phyloP scores from a whole-genome alignment of 2,888 invertebrate species.

The Encarsia formosa region DNA sequence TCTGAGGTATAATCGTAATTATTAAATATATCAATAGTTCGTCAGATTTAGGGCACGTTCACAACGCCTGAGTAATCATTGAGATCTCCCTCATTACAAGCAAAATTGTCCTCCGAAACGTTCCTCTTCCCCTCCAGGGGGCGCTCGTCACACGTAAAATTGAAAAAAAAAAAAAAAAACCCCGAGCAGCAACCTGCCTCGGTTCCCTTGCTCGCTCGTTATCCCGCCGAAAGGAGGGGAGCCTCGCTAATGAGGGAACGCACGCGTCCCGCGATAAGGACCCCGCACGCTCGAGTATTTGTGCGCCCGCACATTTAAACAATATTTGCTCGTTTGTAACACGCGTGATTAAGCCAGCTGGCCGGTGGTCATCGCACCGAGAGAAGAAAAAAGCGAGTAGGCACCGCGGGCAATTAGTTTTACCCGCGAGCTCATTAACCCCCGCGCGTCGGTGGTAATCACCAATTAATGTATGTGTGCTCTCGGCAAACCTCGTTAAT shows the following conservation, averaged over 20 bases:
- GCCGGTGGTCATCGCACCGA: not conserved
- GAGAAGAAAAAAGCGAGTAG: not conserved
- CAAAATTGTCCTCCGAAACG: too few relatives aligned
- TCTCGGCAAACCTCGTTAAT: too few relatives aligned
- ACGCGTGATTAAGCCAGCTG: slow-evolving; percentile 20
- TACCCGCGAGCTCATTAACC: slow-evolving; percentile 17
- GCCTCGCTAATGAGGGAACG: slow-evolving; percentile 38
- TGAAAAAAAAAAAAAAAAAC: too few relatives aligned
- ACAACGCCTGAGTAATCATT: too few relatives aligned
- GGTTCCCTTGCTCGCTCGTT: not conserved
- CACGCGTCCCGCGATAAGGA: slow-evolving; percentile 39
- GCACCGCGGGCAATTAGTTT: slow-evolving; percentile 18
- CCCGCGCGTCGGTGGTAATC: not conserved
- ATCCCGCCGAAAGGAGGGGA: not conserved
- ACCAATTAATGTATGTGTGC: slow-evolving; percentile 9
- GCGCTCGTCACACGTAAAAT: too few relatives aligned
- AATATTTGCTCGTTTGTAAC: slow-evolving; percentile 16
- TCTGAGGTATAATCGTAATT: too few relatives aligned
- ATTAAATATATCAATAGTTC: too few relatives aligned
- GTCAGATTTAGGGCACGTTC: too few relatives aligned
- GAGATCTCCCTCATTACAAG: too few relatives aligned
- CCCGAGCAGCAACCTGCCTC: too few relatives aligned
- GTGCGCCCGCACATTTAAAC: slow-evolving; percentile 20
- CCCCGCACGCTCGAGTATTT: slow-evolving; percentile 24
- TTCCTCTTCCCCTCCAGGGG: too few relatives aligned